phyloP scores from a whole-genome alignment of 2,888 invertebrate species.

The Drosophila borborema region DNA sequence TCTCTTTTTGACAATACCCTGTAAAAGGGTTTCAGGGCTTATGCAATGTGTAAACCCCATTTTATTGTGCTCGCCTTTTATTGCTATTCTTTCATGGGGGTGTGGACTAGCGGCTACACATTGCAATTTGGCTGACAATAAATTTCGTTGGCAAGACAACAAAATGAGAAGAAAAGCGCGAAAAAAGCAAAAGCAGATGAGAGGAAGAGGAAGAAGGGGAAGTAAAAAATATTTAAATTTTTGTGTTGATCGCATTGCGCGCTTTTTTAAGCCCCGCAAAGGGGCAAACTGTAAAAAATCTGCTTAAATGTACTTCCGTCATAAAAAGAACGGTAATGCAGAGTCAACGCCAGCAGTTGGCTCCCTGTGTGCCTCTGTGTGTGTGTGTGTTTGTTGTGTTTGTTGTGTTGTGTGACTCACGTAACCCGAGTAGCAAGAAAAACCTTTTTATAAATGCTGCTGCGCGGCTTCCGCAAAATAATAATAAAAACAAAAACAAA shows the following conservation, averaged over 20 bases:
- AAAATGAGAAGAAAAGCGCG: slow-evolving; percentile 53
- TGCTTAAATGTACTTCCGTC: slow-evolving; percentile 79
- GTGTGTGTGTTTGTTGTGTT: slow-evolving; percentile 19
- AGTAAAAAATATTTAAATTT: slow-evolving; percentile 70
- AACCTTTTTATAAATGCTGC: slow-evolving; percentile 76
- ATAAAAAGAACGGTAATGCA: slow-evolving; percentile 78
- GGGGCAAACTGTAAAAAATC: slow-evolving; percentile 61
- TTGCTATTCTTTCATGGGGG: slow-evolving; percentile 15
- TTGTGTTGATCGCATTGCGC: slow-evolving; percentile 45
- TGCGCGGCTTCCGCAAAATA: slow-evolving; percentile 70
- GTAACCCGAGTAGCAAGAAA: slow-evolving; percentile 72
- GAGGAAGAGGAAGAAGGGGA: slow-evolving; percentile 16
- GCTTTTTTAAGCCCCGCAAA: slow-evolving; percentile 22
- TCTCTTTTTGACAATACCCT: background rate
- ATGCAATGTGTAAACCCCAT: slow-evolving; percentile 41
- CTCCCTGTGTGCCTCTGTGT: background rate
- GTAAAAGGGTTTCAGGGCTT: slow-evolving; percentile 26
- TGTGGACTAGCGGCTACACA: slow-evolving; percentile 2
- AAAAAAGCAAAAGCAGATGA: background rate
- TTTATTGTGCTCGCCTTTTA: slow-evolving; percentile 37
- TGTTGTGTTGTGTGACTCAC: slow-evolving; percentile 49
- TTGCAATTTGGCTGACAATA: slow-evolving; percentile 68
- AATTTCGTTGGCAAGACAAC: slow-evolving; percentile 59
- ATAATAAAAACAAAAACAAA: slow-evolving; percentile 75
- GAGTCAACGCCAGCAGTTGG: slow-evolving; percentile 30